A percentile compares a stretch with the other conserved stretches of the same genome.
Conservation (phyloP, 2,888 invertebrate genomes). For the Habroteleia sp. region DNA sequence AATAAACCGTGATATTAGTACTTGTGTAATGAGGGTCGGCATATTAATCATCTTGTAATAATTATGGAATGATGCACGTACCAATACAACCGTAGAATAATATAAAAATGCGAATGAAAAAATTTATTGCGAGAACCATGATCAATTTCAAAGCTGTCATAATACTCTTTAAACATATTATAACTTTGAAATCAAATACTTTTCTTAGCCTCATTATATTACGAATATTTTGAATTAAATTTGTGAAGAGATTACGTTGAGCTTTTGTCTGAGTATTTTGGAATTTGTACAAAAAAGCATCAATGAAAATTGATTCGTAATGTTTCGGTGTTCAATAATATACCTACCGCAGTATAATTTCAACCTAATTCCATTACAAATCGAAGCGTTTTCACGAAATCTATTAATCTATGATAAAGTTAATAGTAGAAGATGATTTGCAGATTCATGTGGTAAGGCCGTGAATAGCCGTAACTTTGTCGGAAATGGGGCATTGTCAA, state of each 20-base stretch:
- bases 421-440: constrained; percentile 45
- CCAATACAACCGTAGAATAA: background rate
- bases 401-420: constrained; percentile 41
- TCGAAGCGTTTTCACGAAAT: constrained; percentile 47
- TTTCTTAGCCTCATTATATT: background rate
- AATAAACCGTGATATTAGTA: constrained; percentile 36
- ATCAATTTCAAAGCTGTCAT: constrained; percentile 24
- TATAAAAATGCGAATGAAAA: constrained; percentile 18
- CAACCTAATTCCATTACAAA: constrained; percentile 59
- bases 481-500: constrained; percentile 46
- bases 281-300: constrained; percentile 49
- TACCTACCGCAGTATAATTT: constrained; percentile 50
- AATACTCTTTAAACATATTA: constrained; percentile 20
- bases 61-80: constrained; percentile 19
- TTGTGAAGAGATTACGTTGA: constrained; percentile 3
- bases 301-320: constrained; percentile 69
- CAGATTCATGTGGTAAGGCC: constrained; percentile 25
- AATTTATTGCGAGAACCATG: background rate
- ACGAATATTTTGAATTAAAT: constrained; percentile 8
- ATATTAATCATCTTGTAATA: constrained; percentile 35
- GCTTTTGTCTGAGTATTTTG: constrained; percentile 57
- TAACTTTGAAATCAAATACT: constrained; percentile 16
- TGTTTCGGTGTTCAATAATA: constrained; percentile 55
- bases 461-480: constrained; percentile 38
- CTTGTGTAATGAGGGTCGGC: constrained; percentile 11